A percentile compares a stretch with the other conserved stretches of the same genome.
phyloP scores from a whole-genome alignment of 2,797 vertebrate genomes.

The Pipistrellus pipistrellus region DNA sequence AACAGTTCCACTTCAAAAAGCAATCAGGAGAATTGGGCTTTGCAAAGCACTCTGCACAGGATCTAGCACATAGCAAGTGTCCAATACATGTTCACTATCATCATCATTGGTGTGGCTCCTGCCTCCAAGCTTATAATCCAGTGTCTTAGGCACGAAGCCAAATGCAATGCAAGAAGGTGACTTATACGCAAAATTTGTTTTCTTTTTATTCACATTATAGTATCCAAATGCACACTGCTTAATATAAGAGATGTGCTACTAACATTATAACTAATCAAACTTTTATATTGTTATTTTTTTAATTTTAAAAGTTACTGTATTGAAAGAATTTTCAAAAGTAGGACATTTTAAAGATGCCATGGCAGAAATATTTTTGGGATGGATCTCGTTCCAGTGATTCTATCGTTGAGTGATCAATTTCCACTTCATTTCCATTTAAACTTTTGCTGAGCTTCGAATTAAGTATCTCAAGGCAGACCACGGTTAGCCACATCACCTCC shows the following conservation, averaged over 20 bases:
- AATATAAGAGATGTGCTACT: neutral
- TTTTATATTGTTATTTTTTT: neutral
- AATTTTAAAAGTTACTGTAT: constrained; percentile 18
- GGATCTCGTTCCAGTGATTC: constrained; percentile 36
- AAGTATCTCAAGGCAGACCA: neutral
- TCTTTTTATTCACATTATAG: neutral
- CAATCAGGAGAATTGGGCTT: neutral
- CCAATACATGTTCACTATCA: neutral
- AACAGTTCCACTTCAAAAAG: neutral
- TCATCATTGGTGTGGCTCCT: neutral
- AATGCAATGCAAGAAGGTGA: neutral
- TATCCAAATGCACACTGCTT: neutral
- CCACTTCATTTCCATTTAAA: constrained; percentile 65
- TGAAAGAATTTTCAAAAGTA: constrained; percentile 69
- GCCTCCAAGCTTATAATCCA: neutral
- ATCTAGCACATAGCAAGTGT: neutral
- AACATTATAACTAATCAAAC: neutral
- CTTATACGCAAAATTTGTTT: neutral
- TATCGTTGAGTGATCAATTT: constrained; percentile 54
- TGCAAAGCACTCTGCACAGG: neutral
- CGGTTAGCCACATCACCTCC: neutral
- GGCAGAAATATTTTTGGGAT: neutral
- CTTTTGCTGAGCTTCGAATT: constrained; percentile 60
- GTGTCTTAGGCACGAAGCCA: neutral
- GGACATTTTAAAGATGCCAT: neutral